Percentiles rank a stretch among this genome's conserved stretches.
These are phyloP conservation scores for Thymelicus sylvestris DNA, from an alignment of 2,888 invertebrate genomes.

Conservation along the genomic window DNA sequence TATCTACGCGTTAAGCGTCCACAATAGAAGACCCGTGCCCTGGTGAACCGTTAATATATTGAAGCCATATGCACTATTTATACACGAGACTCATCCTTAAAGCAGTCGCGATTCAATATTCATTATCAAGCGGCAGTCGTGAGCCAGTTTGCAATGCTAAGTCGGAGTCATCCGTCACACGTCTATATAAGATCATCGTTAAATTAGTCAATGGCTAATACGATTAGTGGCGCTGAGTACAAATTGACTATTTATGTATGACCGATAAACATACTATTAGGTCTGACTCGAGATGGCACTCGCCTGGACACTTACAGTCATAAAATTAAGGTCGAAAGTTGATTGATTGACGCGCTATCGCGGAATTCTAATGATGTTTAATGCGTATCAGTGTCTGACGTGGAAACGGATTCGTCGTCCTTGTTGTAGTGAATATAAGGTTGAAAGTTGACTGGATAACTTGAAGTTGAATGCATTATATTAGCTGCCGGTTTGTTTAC, in stretches of 20 bases:
- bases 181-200: conserved; percentile 36
- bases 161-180: conserved; percentile 24
- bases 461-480: background rate
- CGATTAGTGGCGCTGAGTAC: conserved; percentile 33
- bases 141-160: conserved; percentile 30
- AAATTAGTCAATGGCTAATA: conserved; percentile 38
- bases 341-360: conserved; percentile 31
- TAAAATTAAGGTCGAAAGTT: conserved; percentile 35
- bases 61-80: background rate
- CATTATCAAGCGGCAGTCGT: conserved; percentile 28
- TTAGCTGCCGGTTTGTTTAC: background rate
- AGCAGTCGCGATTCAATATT: conserved; percentile 3
- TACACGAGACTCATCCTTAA: conserved; percentile 5
- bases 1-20: too few species aligned
- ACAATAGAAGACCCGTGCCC: too few species aligned
- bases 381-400: background rate
- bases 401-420: background rate
- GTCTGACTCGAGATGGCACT: conserved; percentile 10
- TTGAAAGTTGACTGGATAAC: conserved; percentile 3
- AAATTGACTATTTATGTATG: conserved; percentile 36
- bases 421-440: background rate
- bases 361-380: conserved; percentile 27
- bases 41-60: background rate
- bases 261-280: conserved; percentile 37
- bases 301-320: background rate